A percentile compares a stretch with the other conserved stretches of the same genome.
phyloP scores from a whole-genome alignment of 2,113 vertebrate species.

The Numenius arquata region DNA sequence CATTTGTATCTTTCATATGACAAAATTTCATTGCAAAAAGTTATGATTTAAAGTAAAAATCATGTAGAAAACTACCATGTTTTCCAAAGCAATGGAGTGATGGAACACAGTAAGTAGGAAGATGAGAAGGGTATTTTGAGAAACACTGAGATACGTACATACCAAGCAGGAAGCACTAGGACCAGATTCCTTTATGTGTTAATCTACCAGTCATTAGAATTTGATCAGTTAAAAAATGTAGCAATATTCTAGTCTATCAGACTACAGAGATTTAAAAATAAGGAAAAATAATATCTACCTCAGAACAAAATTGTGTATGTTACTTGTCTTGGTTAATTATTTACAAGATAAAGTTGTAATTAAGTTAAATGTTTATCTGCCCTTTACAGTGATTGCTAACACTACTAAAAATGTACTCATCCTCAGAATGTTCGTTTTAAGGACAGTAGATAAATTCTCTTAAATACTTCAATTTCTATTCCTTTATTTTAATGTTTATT shows the following conservation, averaged over 20 bases:
- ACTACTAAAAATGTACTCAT: neutral
- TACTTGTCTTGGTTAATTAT: neutral
- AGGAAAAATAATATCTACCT: neutral
- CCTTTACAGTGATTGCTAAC: neutral
- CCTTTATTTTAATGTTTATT: neutral
- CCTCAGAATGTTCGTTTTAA: neutral
- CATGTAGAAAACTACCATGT: accelerated
- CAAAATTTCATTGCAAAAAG: neutral
- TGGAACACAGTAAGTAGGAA: neutral
- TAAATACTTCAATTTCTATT: neutral
- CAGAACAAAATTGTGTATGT: neutral
- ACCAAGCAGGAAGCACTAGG: neutral
- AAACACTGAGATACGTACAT: neutral
- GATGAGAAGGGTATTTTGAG: neutral
- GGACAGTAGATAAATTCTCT: neutral
- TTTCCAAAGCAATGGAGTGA: neutral
- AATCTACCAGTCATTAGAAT: neutral
- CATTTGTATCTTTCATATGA: neutral
- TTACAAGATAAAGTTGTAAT: neutral
- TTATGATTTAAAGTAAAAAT: neutral
- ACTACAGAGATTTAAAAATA: neutral
- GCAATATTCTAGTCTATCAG: neutral
- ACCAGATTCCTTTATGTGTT: neutral
- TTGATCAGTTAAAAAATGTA: neutral
- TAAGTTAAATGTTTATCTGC: neutral